phyloP scores from a whole-genome alignment of 2,113 vertebrate species.

The Sinocyclocheilus anshuiensis region DNA sequence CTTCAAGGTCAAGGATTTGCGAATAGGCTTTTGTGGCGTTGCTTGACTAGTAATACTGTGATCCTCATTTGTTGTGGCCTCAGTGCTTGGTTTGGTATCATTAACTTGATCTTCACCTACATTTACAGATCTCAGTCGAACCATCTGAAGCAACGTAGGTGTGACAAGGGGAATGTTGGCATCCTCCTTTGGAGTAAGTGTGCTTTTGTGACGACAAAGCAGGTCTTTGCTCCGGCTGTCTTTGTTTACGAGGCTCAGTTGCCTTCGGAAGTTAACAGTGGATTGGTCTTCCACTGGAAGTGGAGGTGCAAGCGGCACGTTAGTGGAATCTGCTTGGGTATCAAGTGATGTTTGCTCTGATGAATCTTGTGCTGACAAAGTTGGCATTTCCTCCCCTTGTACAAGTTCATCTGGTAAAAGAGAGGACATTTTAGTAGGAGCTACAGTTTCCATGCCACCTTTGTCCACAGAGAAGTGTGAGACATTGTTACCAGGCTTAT shows the following conservation, averaged over 20 bases:
- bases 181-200: conserved; percentile 81
- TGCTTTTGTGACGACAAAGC: conserved; percentile 73
- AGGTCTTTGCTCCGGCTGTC: conserved; percentile 77
- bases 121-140: conserved; percentile 86
- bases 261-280: conserved; percentile 69
- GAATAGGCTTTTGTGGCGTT: conserved; percentile 88
- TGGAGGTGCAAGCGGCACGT: conserved; percentile 43
- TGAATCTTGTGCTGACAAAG: conserved; percentile 14
- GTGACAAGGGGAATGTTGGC: conserved; percentile 89
- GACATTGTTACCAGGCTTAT: neutral
- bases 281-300: conserved; percentile 62
- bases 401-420: conserved; percentile 7
- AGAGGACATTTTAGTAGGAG: conserved; percentile 2
- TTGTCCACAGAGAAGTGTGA: conserved; percentile 24
- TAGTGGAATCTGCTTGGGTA: neutral
- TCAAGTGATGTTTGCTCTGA: conserved; percentile 33
- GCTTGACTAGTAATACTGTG: conserved; percentile 54
- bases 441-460: neutral
- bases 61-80: conserved; percentile 56
- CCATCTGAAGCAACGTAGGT: conserved; percentile 93
- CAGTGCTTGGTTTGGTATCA: neutral
- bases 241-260: conserved; percentile 61
- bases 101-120: conserved; percentile 65
- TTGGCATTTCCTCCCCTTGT: conserved; percentile 19
- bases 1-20: conserved; percentile 84